Evolutionary conservation across 2,797 vertebrate species (phyloP).

Genomic region (Coreius guichenoti): DNA sequence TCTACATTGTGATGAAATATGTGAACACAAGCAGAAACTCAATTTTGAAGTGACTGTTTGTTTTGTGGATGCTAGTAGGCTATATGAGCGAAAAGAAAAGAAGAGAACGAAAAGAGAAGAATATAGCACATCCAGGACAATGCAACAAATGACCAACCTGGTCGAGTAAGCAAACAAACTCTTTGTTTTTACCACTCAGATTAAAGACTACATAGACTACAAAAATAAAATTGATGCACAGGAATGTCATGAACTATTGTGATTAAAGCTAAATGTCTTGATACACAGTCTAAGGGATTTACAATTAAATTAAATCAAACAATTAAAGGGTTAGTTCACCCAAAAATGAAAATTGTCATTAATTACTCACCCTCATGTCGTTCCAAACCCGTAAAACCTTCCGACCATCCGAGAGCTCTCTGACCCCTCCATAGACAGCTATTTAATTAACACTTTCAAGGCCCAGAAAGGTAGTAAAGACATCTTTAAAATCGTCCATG

Average conservation of each 20-base stretch:
- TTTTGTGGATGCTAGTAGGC: neutral
- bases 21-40: slow-evolving; percentile 33
- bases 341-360: too few relatives aligned
- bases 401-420: too few relatives aligned
- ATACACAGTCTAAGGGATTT: neutral
- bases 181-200: neutral
- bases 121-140: neutral
- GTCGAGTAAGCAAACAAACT: neutral
- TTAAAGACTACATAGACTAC: neutral
- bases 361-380: too few relatives aligned
- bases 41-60: slow-evolving; percentile 17
- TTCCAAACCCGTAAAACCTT: too few relatives aligned
- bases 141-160: neutral
- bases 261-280: neutral
- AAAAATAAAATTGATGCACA: neutral
- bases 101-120: neutral
- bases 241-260: neutral
- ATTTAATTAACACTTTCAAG: too few relatives aligned
- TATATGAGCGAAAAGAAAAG: slow-evolving; percentile 35
- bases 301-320: too few relatives aligned
- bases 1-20: slow-evolving; percentile 24
- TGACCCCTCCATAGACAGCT: too few relatives aligned
- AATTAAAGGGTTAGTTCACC: too few relatives aligned
- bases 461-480: too few relatives aligned
- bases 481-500: too few relatives aligned